Base-by-base conservation (phyloP, 2,888 invertebrate genomes). In the Eupithecia pulchellata region DNA sequence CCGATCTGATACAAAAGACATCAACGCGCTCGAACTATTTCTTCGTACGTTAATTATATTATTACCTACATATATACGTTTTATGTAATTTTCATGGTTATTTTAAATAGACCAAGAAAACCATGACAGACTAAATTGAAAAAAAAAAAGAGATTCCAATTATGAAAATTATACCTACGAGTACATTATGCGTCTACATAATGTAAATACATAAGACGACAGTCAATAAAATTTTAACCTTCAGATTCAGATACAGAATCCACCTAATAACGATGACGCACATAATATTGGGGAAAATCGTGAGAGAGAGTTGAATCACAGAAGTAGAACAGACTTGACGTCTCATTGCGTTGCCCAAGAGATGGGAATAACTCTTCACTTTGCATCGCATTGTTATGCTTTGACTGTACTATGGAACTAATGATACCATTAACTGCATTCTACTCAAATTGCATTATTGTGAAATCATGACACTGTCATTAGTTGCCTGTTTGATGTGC, bases 261-360 rank as follows among this genome's bases (percentile, higher is more conserved):
- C 29, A 61, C 62, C 62, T n/a, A 64, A 64, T 58, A 66, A 72
- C n/a, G 52, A 67, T 73, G 73, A 72, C 64, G 61, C 47, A 66
- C 61, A 67, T 62, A 68, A 47, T 66, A 71, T 76, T 73, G 77
- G 79, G 78, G 66, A 78, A 81, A 79, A 75, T 78, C 81, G 79
- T 80, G 80, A 82, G 82, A 77, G 82, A 83, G 81, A 82, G 82
- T 79, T 76, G 78, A 74, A 69, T 74, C 75, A 74, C 68, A 76
- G 76, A 75, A 77, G 80, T 80, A 80, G 79, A 81, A 79, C 79
- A 61, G 74, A 80, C 75, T 75, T 78, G 72, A 79, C 81, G 80
- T 80, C 79, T 80, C 76, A 74, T 72, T 75, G 75, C 69, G 79
- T 86, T 87, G 81, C 82, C 77, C 80, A 87, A 83, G 71, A 66